Conservation (phyloP, 2,113 vertebrate genomes). For the Pithys albifrons region DNA sequence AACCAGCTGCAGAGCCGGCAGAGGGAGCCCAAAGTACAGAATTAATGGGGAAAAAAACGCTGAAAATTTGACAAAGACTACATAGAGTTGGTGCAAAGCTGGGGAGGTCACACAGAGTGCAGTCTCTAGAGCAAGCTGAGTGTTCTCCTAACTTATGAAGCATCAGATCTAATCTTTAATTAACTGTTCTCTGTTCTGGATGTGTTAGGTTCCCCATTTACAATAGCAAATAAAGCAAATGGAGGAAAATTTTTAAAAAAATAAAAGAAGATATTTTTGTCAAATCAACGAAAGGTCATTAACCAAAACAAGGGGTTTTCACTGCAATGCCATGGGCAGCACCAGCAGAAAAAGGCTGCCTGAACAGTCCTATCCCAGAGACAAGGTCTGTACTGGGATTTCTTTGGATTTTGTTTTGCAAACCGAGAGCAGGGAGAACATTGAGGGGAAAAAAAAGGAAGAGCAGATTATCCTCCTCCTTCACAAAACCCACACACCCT, state of each 20-base stretch:
- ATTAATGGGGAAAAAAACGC: background rate
- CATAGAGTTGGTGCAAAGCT: background rate
- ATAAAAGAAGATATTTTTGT: background rate
- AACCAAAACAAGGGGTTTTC: background rate
- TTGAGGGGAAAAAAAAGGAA: background rate
- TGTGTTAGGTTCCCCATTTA: background rate
- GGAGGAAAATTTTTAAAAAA: background rate
- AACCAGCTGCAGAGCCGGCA: background rate
- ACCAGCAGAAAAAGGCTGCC: background rate
- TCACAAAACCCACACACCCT: slow-evolving; percentile 48
- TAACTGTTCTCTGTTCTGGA: background rate
- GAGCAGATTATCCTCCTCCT: slow-evolving; percentile 46
- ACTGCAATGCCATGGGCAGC: background rate
- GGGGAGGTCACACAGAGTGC: slow-evolving; percentile 55
- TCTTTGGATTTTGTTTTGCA: background rate
- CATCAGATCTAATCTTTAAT: background rate
- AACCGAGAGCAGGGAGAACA: background rate
- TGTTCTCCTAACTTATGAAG: background rate
- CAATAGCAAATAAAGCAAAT: background rate
- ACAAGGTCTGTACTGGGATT: background rate
- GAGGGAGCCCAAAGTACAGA: slow-evolving; percentile 62
- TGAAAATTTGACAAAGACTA: slow-evolving; percentile 24
- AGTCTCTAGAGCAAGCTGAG: background rate
- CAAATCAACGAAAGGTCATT: background rate
- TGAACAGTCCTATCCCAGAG: background rate